Evolutionary conservation across 2,113 vertebrate genomes (phyloP).

Genomic region (Gallinago jamesoni): DNA sequence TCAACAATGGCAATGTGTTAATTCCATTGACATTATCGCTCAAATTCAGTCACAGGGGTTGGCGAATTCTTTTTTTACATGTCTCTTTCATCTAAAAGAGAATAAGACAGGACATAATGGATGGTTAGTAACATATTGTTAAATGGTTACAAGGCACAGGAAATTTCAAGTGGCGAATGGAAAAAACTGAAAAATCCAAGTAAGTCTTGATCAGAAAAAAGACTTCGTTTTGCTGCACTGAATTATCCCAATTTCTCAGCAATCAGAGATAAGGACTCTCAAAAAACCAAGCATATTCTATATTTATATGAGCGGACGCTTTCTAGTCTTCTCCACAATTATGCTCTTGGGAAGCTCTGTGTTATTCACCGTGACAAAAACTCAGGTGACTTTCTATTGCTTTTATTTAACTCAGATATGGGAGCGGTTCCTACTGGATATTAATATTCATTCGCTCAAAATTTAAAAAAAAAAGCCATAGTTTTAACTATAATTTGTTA

Average conservation of each 20-base stretch:
- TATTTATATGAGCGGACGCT: background rate
- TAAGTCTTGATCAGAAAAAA: background rate
- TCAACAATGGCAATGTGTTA: constrained; percentile 49
- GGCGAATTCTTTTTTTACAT: background rate
- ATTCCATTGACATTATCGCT: constrained; percentile 61
- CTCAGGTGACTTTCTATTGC: background rate
- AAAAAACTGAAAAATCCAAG: background rate
- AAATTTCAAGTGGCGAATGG: background rate
- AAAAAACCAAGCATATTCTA: background rate
- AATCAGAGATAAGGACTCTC: background rate
- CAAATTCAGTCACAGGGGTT: constrained; percentile 44
- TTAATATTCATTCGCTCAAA: background rate
- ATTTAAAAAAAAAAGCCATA: background rate
- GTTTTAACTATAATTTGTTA: background rate
- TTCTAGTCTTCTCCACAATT: background rate
- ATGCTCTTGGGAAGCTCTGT: background rate
- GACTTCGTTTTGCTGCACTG: background rate
- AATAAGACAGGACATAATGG: constrained; percentile 50
- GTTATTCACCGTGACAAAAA: background rate
- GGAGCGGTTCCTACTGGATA: background rate
- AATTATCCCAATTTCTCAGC: background rate
- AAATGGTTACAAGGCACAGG: constrained; percentile 15
- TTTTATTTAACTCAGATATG: background rate
- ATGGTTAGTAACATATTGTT: constrained; percentile 43
- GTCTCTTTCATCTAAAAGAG: constrained; percentile 56